Conservation (phyloP, 2,113 vertebrate species). For the Anoura caudifer region DNA sequence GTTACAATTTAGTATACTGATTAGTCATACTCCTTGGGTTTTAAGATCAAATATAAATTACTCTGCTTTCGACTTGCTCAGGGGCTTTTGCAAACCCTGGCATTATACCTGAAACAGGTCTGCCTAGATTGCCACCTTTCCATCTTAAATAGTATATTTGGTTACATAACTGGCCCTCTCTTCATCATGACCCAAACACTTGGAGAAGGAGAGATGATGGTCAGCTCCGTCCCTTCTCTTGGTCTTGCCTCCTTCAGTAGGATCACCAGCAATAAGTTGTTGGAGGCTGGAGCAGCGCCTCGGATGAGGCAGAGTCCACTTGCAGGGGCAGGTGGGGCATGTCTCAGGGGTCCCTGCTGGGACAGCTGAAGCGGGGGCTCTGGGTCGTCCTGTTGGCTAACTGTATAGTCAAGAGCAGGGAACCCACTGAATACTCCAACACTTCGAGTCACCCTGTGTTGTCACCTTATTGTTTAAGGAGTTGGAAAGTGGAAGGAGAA, state of each 20-base stretch:
- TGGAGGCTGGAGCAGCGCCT: not conserved
- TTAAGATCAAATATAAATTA: conserved; percentile 62
- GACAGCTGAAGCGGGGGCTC: not conserved
- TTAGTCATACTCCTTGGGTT: conserved; percentile 69
- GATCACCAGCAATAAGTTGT: not conserved
- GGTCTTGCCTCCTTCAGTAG: not conserved
- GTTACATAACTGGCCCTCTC: not conserved
- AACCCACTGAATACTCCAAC: not conserved
- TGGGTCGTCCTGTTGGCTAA: not conserved
- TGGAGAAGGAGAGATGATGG: not conserved
- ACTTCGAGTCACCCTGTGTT: not conserved
- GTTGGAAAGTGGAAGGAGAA: not conserved
- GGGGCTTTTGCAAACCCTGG: conserved; percentile 60
- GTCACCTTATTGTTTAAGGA: not conserved
- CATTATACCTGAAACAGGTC: conserved; percentile 73
- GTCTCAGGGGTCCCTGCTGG: not conserved
- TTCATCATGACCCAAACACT: not conserved
- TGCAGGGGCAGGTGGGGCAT: no score
- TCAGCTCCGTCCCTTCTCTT: not conserved
- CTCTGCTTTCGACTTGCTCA: conserved; percentile 68
- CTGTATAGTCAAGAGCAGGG: not conserved
- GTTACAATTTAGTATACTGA: conserved; percentile 55
- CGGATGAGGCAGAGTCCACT: not conserved
- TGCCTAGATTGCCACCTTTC: conserved; percentile 72
- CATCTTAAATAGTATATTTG: conserved; percentile 68